phyloP scores from a whole-genome alignment of 30 jellyfish, hydroid and myxozoan genomes.

The Phacellophora camtschatica region DNA sequence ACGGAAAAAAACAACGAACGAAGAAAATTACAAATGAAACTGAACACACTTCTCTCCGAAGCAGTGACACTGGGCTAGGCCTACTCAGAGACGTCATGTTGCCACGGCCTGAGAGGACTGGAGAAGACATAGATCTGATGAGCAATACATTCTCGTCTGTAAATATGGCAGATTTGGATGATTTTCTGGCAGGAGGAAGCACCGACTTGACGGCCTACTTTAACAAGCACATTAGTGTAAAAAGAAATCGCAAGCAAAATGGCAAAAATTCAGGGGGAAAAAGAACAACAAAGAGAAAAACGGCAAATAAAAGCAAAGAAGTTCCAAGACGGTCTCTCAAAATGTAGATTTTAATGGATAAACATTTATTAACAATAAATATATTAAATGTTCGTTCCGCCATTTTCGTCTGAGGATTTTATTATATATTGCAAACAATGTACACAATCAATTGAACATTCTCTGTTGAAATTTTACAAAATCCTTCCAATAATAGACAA shows the following conservation, averaged over 20 bases:
- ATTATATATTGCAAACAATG: too few species aligned
- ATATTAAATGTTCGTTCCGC: too few species aligned
- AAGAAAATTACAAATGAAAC: background rate
- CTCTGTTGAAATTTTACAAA: too few species aligned
- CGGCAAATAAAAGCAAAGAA: background rate
- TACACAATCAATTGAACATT: too few species aligned
- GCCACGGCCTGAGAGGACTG: slow-evolving; percentile 35
- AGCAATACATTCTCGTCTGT: background rate
- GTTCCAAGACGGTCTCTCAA: too few species aligned
- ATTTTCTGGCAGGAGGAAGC: slow-evolving; percentile 40
- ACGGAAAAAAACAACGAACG: background rate
- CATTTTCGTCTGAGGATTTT: too few species aligned
- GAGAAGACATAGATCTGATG: slow-evolving; percentile 31
- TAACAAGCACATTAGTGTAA: background rate
- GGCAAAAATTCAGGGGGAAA: background rate
- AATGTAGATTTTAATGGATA: too few species aligned
- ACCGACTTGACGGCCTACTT: slow-evolving; percentile 6
- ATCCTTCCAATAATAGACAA: too few species aligned
- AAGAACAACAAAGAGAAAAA: background rate
- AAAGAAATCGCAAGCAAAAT: background rate
- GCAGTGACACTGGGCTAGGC: background rate
- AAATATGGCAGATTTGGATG: slow-evolving; percentile 36
- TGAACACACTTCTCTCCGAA: background rate
- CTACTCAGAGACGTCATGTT: slow-evolving; percentile 59
- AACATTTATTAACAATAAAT: too few species aligned